Percentiles rank a stretch among this genome's conserved stretches.
Conservation (phyloP, 2,888 invertebrate genomes). For the Aporophyla lueneburgensis region DNA sequence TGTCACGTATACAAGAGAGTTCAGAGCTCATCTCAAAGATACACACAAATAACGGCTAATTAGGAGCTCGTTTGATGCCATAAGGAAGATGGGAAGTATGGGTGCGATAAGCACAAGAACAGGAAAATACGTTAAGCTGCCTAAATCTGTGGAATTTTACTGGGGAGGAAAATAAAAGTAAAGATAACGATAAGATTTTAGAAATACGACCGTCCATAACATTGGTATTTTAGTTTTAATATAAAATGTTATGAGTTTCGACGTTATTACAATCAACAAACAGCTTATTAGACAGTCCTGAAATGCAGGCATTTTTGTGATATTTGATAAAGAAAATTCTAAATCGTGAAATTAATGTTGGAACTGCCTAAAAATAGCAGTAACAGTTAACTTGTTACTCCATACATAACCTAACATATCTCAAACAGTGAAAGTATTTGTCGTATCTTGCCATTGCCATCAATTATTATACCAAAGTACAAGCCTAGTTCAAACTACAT, state of each 20-base stretch:
- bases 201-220: not conserved
- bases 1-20: conserved; percentile 28
- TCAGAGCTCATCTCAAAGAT: conserved; percentile 19
- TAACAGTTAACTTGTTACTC: not conserved
- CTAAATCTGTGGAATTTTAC: conserved; percentile 8
- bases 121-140: conserved; percentile 14
- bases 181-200: not conserved
- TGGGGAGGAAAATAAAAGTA: not conserved
- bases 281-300: not conserved
- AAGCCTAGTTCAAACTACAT: not conserved
- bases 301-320: not conserved
- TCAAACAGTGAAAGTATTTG: not conserved
- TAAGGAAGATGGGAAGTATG: not conserved
- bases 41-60: conserved; percentile 37
- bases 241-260: not conserved
- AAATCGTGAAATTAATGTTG: not conserved
- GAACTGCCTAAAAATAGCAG: not conserved
- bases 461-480: too few relatives aligned
- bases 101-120: conserved; percentile 19
- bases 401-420: not conserved
- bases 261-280: not conserved
- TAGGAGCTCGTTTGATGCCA: conserved; percentile 12
- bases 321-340: not conserved
- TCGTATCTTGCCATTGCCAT: not conserved
- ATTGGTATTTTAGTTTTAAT: not conserved